Conservation (phyloP, 1,140 invertebrate species). For the Ceratina calcarata region DNA sequence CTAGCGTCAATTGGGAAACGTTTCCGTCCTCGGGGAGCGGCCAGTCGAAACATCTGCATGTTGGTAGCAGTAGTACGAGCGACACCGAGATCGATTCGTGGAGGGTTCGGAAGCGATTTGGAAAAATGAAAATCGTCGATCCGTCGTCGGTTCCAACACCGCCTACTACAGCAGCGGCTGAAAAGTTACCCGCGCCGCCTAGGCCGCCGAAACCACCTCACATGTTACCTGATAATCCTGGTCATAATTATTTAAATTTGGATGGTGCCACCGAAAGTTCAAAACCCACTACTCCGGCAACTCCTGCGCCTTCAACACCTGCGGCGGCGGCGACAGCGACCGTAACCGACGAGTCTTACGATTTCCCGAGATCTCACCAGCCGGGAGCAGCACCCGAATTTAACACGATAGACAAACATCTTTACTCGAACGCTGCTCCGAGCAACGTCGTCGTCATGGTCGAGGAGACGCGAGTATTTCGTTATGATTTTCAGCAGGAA, state of each 20-base stretch:
- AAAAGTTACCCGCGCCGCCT: conserved; percentile 82
- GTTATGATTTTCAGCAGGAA: conserved; percentile 82
- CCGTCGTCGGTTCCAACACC: conserved; percentile 47
- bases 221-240: conserved; percentile 76
- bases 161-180: conserved; percentile 44
- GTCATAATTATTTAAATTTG: conserved; percentile 82
- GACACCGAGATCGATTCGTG: conserved; percentile 83
- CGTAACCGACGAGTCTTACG: conserved; percentile 85
- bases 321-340: conserved; percentile 60
- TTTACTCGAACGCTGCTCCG: conserved; percentile 87
- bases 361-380: conserved; percentile 86
- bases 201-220: conserved; percentile 89
- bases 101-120: conserved; percentile 82
- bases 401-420: conserved; percentile 80
- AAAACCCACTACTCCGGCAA: conserved; percentile 75
- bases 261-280: conserved; percentile 76
- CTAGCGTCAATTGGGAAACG: conserved; percentile 82
- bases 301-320: conserved; percentile 72
- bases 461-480: conserved; percentile 82
- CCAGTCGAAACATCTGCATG: conserved; percentile 79
- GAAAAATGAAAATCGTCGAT: conserved; percentile 80
- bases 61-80: conserved; percentile 68
- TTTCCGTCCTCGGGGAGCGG: conserved; percentile 76
- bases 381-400: conserved; percentile 72
- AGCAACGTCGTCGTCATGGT: conserved; percentile 66